These are phyloP conservation scores for Saguinus imperator DNA, from an alignment of 2,113 vertebrate genomes.

Conservation along the genomic window DNA sequence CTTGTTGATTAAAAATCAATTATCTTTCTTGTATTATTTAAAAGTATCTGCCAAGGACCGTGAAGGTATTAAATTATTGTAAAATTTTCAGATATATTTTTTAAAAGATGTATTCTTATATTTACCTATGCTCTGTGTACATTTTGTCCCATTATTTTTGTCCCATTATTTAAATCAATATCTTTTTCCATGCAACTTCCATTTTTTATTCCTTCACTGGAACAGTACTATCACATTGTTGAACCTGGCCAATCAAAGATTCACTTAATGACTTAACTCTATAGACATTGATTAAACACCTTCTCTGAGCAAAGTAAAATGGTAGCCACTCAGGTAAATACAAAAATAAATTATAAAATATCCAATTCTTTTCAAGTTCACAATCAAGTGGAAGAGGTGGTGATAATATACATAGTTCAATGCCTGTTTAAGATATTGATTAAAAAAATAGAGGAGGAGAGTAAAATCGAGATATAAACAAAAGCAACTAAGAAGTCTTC, in stretches of 20 bases:
- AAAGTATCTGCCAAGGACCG: neutral
- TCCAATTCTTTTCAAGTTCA: neutral
- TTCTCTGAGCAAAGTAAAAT: neutral
- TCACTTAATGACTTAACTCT: neutral
- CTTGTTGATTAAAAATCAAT: neutral
- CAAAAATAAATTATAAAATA: neutral
- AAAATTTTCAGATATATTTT: neutral
- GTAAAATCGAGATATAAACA: neutral
- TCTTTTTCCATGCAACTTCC: neutral
- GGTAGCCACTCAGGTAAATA: neutral
- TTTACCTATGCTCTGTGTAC: neutral
- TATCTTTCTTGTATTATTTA: neutral
- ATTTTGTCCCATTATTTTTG: neutral
- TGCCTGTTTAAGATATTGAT: neutral
- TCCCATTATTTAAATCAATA: neutral
- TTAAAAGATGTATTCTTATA: neutral
- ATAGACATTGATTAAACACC: neutral
- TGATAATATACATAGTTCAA: neutral
- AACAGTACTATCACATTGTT: neutral
- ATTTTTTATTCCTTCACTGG: neutral
- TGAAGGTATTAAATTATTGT: neutral
- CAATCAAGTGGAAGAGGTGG: neutral
- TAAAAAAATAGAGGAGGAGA: neutral
- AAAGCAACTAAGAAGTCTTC: neutral
- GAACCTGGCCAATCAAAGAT: neutral